Conservation (phyloP, 1,140 invertebrate genomes). For the Teleopsis dalmanni region DNA sequence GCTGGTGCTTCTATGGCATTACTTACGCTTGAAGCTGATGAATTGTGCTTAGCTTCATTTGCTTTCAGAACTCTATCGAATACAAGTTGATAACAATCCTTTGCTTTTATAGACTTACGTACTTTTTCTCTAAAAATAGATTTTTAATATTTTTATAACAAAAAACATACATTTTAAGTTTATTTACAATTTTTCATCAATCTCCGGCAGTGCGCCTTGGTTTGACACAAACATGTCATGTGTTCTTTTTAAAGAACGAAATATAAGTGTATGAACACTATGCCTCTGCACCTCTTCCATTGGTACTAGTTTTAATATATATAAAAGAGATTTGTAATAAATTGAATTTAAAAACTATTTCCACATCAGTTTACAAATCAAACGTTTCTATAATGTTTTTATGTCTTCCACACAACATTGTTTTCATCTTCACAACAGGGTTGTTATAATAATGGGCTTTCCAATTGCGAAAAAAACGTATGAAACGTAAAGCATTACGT, state of each 20-base stretch:
- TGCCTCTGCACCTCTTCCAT: constrained; percentile 87
- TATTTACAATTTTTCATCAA: constrained; percentile 71
- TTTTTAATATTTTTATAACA: constrained; percentile 7
- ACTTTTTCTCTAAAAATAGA: constrained; percentile 62
- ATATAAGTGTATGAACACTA: constrained; percentile 93
- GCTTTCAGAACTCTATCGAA: constrained; percentile 70
- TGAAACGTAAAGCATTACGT: too few species aligned
- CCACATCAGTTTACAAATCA: too few species aligned
- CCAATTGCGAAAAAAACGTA: too few species aligned
- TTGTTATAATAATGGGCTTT: too few species aligned
- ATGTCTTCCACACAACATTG: too few species aligned
- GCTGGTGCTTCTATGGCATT: constrained; percentile 6
- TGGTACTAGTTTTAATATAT: too few species aligned
- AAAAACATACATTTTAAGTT: constrained; percentile 7
- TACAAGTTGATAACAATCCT: constrained; percentile 81
- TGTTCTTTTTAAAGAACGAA: constrained; percentile 91
- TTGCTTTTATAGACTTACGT: constrained; percentile 67
- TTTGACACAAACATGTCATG: constrained; percentile 96
- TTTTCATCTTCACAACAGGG: too few species aligned
- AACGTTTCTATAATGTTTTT: too few species aligned
- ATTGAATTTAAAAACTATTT: too few species aligned
- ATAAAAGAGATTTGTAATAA: too few species aligned
- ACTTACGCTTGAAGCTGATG: constrained; percentile 29
- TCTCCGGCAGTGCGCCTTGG: constrained; percentile 77
- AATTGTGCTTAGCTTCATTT: constrained; percentile 50